Conservation (phyloP, 1,140 invertebrate genomes). For the Tribolium castaneum region DNA sequence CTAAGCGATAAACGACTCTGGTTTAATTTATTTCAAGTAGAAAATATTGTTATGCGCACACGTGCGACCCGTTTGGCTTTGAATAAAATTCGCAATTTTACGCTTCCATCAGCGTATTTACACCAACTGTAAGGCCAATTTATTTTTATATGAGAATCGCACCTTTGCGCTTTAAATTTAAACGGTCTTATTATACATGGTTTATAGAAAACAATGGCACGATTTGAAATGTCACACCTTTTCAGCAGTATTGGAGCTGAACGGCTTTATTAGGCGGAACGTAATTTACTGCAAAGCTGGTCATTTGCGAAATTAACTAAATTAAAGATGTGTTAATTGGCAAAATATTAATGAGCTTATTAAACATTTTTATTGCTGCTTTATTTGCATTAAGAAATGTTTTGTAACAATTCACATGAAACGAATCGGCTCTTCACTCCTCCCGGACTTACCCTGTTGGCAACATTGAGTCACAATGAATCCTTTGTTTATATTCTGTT, state of each 20-base stretch:
- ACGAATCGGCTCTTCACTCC: too few species aligned
- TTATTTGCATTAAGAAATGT: not conserved
- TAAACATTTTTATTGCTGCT: not conserved
- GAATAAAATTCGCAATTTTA: not conserved
- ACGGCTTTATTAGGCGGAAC: not conserved
- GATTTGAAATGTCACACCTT: not conserved
- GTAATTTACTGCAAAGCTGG: not conserved
- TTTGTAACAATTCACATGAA: not conserved
- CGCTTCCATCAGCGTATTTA: too few species aligned
- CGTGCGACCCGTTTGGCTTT: not conserved
- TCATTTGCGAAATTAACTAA: not conserved
- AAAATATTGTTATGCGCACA: not conserved
- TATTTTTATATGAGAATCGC: too few species aligned
- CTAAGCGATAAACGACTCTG: not conserved
- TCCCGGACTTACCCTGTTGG: too few species aligned
- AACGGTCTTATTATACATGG: not conserved
- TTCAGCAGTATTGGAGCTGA: not conserved
- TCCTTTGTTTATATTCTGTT: too few species aligned
- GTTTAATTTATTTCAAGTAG: not conserved
- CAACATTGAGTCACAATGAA: too few species aligned
- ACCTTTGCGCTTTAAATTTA: not conserved
- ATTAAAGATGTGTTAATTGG: not conserved
- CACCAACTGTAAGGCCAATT: too few species aligned
- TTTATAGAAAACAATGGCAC: not conserved
- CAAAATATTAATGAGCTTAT: not conserved